A percentile compares a stretch with the other conserved stretches of the same genome.
phyloP scores from a whole-genome alignment of 2,888 invertebrate species.

The Meghimatium bilineatum region DNA sequence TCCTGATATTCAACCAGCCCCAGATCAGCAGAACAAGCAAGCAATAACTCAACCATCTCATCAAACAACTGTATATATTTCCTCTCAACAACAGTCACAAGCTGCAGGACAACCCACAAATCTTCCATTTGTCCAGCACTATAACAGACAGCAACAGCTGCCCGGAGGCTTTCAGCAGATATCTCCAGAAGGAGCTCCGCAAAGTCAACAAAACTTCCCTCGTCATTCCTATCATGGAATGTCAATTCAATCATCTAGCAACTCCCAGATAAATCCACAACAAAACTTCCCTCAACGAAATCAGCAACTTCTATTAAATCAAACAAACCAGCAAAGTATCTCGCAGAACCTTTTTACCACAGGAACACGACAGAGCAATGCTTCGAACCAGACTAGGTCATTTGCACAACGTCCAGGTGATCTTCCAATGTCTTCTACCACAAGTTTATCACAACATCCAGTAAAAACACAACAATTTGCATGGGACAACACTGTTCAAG shows the following conservation, averaged over 20 bases:
- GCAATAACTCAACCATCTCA: not conserved
- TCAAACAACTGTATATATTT: not conserved
- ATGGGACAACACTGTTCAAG: constrained; percentile 13
- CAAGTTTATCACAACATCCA: not conserved
- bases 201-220: not conserved
- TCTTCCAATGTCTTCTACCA: constrained; percentile 33
- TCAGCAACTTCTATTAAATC: not conserved
- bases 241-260: not conserved
- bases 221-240: not conserved
- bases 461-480: not conserved
- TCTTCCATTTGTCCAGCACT: constrained; percentile 19
- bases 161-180: not conserved
- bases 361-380: not conserved
- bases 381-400: not conserved
- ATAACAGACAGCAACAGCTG: not conserved
- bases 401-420: constrained; percentile 38
- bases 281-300: not conserved
- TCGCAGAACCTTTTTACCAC: not conserved
- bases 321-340: not conserved
- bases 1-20: not conserved
- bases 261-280: not conserved
- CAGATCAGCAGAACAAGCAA: constrained; percentile 22
- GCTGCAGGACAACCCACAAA: constrained; percentile 5
- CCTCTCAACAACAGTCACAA: constrained; percentile 34
- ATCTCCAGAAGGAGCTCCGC: not conserved